Evolutionary conservation across 1,140 invertebrate genomes (phyloP).

Genomic region (Neodiprion virginianus): DNA sequence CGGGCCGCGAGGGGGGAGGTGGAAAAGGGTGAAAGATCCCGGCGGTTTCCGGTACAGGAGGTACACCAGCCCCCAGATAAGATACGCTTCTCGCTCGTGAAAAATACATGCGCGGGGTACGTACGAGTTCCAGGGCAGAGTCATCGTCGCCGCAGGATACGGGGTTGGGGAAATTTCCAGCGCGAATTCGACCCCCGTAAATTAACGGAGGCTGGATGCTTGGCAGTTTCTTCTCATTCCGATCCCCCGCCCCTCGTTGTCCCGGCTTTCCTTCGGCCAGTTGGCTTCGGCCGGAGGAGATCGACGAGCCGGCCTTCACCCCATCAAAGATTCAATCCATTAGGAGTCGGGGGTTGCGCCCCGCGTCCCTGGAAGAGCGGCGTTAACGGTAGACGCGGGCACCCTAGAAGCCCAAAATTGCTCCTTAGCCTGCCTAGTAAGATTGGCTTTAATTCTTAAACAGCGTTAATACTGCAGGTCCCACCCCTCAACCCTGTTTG

Average conservation of each 20-base stretch:
- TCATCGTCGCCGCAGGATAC: neutral
- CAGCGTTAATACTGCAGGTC: constrained; percentile 45
- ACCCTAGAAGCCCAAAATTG: constrained; percentile 20
- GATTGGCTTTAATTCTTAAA: constrained; percentile 54
- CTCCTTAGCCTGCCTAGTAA: constrained; percentile 45
- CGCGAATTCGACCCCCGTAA: neutral
- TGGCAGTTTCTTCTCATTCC: neutral
- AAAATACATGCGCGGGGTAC: neutral
- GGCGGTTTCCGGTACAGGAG: too few species aligned
- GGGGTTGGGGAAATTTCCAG: neutral
- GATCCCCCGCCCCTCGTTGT: neutral
- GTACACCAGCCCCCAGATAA: neutral
- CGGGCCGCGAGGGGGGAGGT: too few species aligned
- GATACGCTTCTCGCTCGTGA: neutral
- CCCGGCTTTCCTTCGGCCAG: neutral
- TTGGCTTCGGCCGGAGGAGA: constrained; percentile 24
- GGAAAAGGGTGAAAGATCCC: too few species aligned
- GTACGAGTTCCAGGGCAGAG: neutral
- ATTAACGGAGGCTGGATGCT: neutral
- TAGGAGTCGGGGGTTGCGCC: constrained; percentile 29
- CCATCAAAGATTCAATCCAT: constrained; percentile 54
- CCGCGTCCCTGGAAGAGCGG: neutral
- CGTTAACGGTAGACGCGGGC: neutral
- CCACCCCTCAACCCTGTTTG: constrained; percentile 20
- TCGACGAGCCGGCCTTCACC: constrained; percentile 42